A percentile compares a stretch with the other conserved stretches of the same genome.
Conservation (phyloP, 92 coral and sea anemone genomes). For the Montipora capitata region DNA sequence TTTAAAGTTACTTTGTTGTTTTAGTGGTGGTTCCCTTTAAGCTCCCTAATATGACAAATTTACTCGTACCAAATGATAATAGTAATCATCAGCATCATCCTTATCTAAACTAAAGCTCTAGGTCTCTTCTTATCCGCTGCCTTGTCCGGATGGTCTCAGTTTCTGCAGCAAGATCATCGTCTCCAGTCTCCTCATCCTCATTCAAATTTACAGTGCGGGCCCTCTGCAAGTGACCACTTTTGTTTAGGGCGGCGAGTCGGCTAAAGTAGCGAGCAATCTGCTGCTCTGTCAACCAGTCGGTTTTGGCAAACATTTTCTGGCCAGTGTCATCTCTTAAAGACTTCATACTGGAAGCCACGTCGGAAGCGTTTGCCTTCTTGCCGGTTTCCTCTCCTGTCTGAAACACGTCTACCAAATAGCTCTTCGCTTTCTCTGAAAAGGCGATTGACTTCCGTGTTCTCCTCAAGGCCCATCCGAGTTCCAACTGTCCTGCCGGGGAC, state of each 20-base stretch:
- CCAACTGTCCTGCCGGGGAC: constrained; percentile 14
- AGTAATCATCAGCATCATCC: not conserved
- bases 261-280: constrained; percentile 26
- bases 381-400: constrained; percentile 61
- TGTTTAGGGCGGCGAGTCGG: constrained; percentile 27
- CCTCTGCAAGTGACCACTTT: constrained; percentile 10
- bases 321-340: constrained; percentile 12
- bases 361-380: constrained; percentile 55
- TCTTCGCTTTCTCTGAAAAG: constrained; percentile 58
- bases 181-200: constrained; percentile 18
- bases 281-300: constrained; percentile 37
- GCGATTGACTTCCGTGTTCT: constrained; percentile 17
- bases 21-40: not conserved
- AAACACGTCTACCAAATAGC: constrained; percentile 42
- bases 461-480: constrained; percentile 12
- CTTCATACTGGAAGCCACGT: constrained; percentile 45
- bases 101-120: not conserved
- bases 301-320: constrained; percentile 12
- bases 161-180: constrained; percentile 6
- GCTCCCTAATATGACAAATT: not conserved
- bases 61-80: too few species aligned
- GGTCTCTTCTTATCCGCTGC: constrained; percentile 10
- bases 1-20: too few species aligned
- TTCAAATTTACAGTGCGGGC: not conserved
- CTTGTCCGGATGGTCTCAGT: constrained; percentile 12